A percentile compares a stretch with the other conserved stretches of the same genome.
phyloP scores from a whole-genome alignment of 2,888 invertebrate genomes.

The Tipula unca region DNA sequence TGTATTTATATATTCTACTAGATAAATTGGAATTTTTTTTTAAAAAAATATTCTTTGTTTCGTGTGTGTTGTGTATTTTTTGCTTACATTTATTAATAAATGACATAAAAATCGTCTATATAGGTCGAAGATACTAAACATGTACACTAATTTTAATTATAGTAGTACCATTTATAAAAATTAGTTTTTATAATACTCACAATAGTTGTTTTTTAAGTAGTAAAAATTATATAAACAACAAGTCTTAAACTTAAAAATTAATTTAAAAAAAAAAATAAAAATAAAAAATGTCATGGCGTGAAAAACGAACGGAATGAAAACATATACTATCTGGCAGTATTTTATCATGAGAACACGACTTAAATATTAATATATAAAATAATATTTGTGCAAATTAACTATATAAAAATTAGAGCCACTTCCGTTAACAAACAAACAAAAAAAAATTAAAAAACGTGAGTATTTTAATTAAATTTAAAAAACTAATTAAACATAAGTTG shows the following conservation, averaged over 20 bases:
- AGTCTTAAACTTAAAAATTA: not conserved
- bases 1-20: constrained; percentile 1
- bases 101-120: not conserved
- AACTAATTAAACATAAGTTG: constrained; percentile 52
- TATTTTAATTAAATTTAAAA: not conserved
- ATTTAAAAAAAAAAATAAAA: not conserved
- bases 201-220: not conserved
- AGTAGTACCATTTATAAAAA: not conserved
- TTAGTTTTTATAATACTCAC: not conserved
- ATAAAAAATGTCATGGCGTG: not conserved
- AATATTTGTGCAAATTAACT: constrained; percentile 8
- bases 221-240: not conserved
- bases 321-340: not conserved
- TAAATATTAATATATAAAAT: not conserved
- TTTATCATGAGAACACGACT: not conserved
- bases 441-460: not conserved
- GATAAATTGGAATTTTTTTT: not conserved
- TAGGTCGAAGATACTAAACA: not conserved
- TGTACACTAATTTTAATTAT: not conserved
- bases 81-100: not conserved
- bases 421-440: not conserved
- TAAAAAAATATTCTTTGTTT: not conserved
- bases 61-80: not conserved
- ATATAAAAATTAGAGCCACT: not conserved
- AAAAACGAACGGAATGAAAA: not conserved